Evolutionary conservation across 2,797 vertebrate genomes (phyloP), one percentile per base, ranked within the genome.

Genomic region (Macroramphosus scolopax): DNA sequence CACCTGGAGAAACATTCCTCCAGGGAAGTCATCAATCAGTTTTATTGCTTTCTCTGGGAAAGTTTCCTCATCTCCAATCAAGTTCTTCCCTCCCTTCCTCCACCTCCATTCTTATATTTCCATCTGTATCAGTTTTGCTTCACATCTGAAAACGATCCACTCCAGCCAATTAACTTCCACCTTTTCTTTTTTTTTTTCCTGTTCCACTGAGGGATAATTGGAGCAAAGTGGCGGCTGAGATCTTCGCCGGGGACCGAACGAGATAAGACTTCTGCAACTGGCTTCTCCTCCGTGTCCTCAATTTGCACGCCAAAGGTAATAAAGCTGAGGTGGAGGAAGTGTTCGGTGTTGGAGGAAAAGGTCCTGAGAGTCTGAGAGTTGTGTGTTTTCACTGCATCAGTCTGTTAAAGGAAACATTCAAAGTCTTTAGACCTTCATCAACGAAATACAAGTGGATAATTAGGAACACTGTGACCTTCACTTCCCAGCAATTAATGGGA

Each of bases 1-100:
- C 89, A 91, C 89, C 89, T 90, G 89, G 89, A 84, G 88, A 88
- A 87, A 87, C 87, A 86, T 87, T 89, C 82, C 89, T 89, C 83
- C 50, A 63, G 88, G 88, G 89, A 87, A 90, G 89, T 86, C 88
- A 90, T 91, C 89, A 90, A 90, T 91, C 90, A 92, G 77, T 83
- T 91, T 90, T 89, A 90, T 89, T 77, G 81, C 70, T 73, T 87
- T 87, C 85, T 84, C 85, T 89, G 88, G 81, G 87, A 90, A 89
- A 84, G 67, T 85, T 83, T 79, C 73, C 85, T 88, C 81, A 66
- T 75, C 79, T 76, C 85, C 83, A 86, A 87, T 88, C 86, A 87
- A 83, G 73, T 68, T 78, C 78, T 63, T 74, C 72, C 45, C 76
- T 42, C 48, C 55, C 41, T 42, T 47, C 59, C 39, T 45, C 33